Conservation (phyloP, 2,113 vertebrate species). For the Haemorhous mexicanus region DNA sequence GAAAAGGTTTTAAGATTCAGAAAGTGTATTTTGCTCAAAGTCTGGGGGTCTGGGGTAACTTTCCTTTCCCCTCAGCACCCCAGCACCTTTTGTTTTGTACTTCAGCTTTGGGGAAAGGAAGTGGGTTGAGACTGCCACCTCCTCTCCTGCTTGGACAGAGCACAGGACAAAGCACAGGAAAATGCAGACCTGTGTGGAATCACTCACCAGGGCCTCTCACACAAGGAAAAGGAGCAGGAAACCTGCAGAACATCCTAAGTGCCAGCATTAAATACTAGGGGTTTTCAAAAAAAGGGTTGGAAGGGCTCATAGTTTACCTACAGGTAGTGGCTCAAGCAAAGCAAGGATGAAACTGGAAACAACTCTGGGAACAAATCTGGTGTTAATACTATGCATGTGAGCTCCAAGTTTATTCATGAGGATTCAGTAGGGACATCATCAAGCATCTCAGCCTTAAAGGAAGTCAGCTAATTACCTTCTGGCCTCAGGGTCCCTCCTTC, state of each 20-base stretch:
- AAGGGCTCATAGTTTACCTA: background rate
- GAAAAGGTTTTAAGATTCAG: background rate
- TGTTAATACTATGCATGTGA: background rate
- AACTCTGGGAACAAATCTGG: background rate
- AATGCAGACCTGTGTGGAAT: accelerated
- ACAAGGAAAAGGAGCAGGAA: background rate
- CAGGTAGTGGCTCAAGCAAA: background rate
- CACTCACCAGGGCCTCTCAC: background rate
- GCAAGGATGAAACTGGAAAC: background rate
- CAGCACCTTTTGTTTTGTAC: too few relatives aligned
- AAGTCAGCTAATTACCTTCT: background rate
- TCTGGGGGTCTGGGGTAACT: background rate
- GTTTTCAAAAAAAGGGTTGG: background rate
- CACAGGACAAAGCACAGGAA: background rate
- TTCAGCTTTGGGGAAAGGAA: background rate
- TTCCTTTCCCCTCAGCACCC: background rate
- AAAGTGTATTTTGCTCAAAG: background rate
- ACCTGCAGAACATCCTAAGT: background rate
- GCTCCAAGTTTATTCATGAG: background rate
- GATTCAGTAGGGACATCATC: background rate
- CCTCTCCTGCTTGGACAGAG: background rate
- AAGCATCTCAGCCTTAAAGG: background rate
- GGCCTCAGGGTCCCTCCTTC: background rate
- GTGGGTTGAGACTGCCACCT: background rate
- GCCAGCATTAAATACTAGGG: background rate